Evolutionary conservation across 1,140 invertebrate species (phyloP), one percentile per base, ranked within the genome.

Genomic region (Penaeus chinensis): DNA sequence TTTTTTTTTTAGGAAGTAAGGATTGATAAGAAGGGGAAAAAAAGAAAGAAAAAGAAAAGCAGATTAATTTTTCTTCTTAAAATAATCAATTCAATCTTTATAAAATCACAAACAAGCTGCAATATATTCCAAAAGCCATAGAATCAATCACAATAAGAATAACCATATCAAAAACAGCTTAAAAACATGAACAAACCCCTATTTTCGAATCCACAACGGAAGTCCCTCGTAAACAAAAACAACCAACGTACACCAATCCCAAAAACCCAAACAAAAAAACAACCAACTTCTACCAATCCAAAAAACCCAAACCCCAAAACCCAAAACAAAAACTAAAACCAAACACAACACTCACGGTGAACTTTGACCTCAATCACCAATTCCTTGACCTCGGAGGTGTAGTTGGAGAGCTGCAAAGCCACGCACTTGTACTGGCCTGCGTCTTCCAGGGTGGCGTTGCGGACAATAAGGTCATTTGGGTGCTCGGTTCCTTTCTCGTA

Each of bases 361-460:
- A 94, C 93, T 91, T 93, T 93, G 86, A 94, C 92, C 87, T 91
- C 92, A 90, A 94, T 93, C 65, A 91, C 91, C 82, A 92, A 90
- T 80, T 93, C 92, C 89, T 93, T 92, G 89, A 93, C 89, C 42
- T 93, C 92, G 63, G 92, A 93, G 89, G 91, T 91, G 87, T 92
- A 91, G 47, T 91, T 88, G 63, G 93, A 93, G 60, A 93, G 91
- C 91, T 94, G 93, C 88, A 92, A 92, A 71, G 93, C 94, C 78
- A 92, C 91, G 91, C 94, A 94, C 69, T 92, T 92, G 91, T 94
- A 94, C 79, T 92, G 92, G 76, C 94, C 94, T 88, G 91, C 93
- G 91, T 94, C 94, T 69, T 92, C 91, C 81, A 93, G 91, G 37
- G 92, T 92, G 77, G 93, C 92, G 86, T 93, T 93, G 86, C 91